phyloP scores from a whole-genome alignment of 2,888 invertebrate genomes.

The Trachelus troglodyta region DNA sequence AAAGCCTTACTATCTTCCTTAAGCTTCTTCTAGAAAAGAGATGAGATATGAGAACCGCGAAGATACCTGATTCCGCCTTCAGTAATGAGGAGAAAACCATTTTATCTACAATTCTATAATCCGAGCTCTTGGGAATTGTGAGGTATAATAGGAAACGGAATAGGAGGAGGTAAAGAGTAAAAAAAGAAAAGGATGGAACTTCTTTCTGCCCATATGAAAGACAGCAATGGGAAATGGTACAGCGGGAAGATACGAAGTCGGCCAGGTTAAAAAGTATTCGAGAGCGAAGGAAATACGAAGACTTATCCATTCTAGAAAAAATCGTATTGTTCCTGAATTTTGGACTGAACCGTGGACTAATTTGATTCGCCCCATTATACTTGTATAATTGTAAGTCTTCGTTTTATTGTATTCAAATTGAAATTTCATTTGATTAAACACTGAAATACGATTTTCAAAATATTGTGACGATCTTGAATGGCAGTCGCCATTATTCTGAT shows the following conservation, averaged over 20 bases:
- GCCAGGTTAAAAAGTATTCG: neutral
- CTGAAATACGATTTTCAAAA: neutral
- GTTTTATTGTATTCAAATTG: neutral
- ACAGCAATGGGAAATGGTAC: neutral
- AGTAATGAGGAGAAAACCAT: slow-evolving; percentile 27
- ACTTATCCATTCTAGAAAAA: neutral
- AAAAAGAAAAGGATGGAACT: neutral
- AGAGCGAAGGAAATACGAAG: neutral
- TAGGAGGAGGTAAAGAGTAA: slow-evolving; percentile 7
- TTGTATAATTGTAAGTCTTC: neutral
- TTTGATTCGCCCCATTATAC: neutral
- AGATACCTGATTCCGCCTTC: slow-evolving; percentile 21
- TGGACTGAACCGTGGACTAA: neutral
- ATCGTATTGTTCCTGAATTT: neutral
- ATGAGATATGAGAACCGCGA: slow-evolving; percentile 20
- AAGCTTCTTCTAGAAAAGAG: slow-evolving; percentile 13
- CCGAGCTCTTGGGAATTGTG: slow-evolving; percentile 24
- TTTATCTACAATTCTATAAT: slow-evolving; percentile 27
- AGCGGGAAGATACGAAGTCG: neutral
- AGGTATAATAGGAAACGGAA: slow-evolving; percentile 20
- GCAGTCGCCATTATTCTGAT: neutral
- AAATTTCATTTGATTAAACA: neutral
- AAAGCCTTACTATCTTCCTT: slow-evolving; percentile 11
- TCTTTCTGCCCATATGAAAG: neutral
- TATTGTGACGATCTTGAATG: neutral